A percentile compares a stretch with the other conserved stretches of the same genome.
phyloP scores from a whole-genome alignment of 92 coral and sea anemone species.

The Umimayanthus chanpuru region DNA sequence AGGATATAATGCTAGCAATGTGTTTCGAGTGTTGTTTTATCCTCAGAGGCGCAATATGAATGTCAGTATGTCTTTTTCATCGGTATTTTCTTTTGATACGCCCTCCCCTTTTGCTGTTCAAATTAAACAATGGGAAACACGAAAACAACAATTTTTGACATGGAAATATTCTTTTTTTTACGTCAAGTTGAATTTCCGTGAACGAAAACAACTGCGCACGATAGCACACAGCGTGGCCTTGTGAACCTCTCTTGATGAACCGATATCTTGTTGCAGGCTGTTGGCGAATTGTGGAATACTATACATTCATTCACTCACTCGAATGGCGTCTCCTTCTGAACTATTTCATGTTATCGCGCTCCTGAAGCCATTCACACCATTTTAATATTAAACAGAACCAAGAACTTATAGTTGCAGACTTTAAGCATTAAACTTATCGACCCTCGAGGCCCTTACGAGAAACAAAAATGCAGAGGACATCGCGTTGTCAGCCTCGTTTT shows the following conservation, averaged over 20 bases:
- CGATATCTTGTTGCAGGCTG: neutral
- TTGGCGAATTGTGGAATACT: conserved; percentile 2
- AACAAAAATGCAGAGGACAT: neutral
- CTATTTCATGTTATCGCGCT: neutral
- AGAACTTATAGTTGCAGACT: neutral
- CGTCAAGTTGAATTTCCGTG: conserved; percentile 1
- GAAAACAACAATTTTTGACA: neutral
- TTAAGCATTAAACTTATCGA: neutral
- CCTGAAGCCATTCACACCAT: neutral
- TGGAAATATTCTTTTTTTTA: neutral
- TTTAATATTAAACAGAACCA: neutral
- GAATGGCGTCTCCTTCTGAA: neutral
- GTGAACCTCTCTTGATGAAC: neutral
- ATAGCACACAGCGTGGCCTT: conserved; percentile 4
- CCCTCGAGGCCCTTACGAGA: neutral
- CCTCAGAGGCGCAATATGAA: neutral
- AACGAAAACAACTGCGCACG: conserved; percentile 1
- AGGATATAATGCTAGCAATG: neutral
- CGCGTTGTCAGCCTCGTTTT: neutral
- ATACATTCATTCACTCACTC: neutral
- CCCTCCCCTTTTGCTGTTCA: neutral
- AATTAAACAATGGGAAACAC: neutral
- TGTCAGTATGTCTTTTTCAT: neutral
- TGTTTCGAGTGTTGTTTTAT: neutral
- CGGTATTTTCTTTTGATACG: neutral